Evolutionary conservation across 2,113 vertebrate genomes (phyloP), one percentile per base, ranked within the genome.

Genomic region (Oncorhynchus keta): DNA sequence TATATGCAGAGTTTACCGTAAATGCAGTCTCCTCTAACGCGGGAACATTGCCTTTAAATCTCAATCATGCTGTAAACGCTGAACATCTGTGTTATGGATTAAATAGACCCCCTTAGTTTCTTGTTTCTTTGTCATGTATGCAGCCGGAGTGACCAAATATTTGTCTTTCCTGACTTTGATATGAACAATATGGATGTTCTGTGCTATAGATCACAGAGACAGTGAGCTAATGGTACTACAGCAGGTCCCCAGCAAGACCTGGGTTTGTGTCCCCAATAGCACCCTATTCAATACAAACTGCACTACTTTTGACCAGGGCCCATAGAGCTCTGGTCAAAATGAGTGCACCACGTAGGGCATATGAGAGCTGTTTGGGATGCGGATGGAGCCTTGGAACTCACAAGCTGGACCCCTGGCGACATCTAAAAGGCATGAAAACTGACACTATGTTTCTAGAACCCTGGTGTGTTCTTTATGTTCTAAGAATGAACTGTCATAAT

Each of bases 61-160:
- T 45, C 8, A 9, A 45, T 45, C 8, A 45, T 6, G 39, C 9
- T 45, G 39, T 45, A 45, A 39, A 45, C 9, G 39, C 39, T 45
- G 39, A 45, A 3, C 39, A 45, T 45, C 39, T 9, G 2, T 0
- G 7, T 11, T 45, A 11, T 45, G 39, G 9, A 45, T 45, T 45
- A 12, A 45, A 11, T 45, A 45, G 39, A 45, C 2, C 9, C 39
- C 80, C 35, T 72, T 72, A 68, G 78, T 79, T 82, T 80, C 80
- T 51, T 72, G 75, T 77, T 69, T 26, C 32, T 74, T 76, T 72
- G 76, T 51, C n/a, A 39, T 30, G 39, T 32, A 48, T 64, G 57
- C 45, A 74, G 76, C 70, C 59, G 70, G 30, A 75, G 24, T 71
- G 78, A 85, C 77, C 77, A 88, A 81, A 85, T 49, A 48, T 45